phyloP scores from a whole-genome alignment of 2,888 invertebrate genomes.

The Dryocosmus kuriphilus region DNA sequence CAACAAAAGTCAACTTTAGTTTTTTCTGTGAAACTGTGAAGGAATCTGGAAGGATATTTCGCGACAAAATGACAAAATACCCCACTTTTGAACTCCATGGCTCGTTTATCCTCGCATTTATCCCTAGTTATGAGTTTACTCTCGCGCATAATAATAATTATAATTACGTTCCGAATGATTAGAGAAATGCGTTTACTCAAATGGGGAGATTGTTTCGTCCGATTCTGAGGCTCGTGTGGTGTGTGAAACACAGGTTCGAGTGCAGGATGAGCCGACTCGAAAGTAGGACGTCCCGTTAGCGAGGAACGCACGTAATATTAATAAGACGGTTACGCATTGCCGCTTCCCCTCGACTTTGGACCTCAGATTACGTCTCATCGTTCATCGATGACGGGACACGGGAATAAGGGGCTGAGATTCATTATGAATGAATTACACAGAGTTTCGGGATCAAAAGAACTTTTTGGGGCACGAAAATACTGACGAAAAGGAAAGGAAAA shows the following conservation, averaged over 20 bases:
- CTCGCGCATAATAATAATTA: constrained; percentile 1
- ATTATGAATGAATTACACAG: not conserved
- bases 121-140: not conserved
- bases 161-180: constrained; percentile 13
- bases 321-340: constrained; percentile 65
- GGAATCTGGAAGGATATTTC: too few species aligned
- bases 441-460: not conserved
- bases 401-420: not conserved
- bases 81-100: too few species aligned
- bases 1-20: too few species aligned
- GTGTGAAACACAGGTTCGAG: not conserved
- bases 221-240: constrained; percentile 10
- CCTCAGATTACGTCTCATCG: not conserved
- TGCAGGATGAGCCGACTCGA: constrained; percentile 48
- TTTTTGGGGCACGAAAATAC: not conserved
- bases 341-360: constrained; percentile 39
- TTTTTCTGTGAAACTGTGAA: too few species aligned
- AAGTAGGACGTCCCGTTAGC: constrained; percentile 73
- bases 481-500: not conserved
- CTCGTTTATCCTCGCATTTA: too few species aligned
- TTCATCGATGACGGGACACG: constrained; percentile 4
- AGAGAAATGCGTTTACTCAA: not conserved
- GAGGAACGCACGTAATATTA: constrained; percentile 71
- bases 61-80: too few species aligned
- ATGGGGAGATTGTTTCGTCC: not conserved